phyloP scores from a whole-genome alignment of 2,797 vertebrate genomes.

The Morus bassanus region DNA sequence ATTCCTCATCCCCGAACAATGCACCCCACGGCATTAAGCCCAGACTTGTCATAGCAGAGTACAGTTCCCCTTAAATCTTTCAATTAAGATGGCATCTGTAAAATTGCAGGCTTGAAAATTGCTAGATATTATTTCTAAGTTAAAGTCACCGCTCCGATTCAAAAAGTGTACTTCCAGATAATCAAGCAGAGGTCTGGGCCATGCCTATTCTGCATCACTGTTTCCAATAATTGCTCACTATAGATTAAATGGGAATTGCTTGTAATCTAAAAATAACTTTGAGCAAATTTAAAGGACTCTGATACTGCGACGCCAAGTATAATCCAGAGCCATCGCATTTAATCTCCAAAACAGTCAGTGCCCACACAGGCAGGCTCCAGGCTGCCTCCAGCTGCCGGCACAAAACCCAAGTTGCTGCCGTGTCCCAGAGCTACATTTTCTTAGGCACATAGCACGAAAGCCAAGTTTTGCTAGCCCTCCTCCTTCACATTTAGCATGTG shows the following conservation, averaged over 20 bases:
- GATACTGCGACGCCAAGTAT: background rate
- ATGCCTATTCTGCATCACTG: background rate
- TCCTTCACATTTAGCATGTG: background rate
- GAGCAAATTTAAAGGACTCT: background rate
- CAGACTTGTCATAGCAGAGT: conserved; percentile 13
- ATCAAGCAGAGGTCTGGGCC: background rate
- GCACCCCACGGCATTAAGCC: conserved; percentile 42
- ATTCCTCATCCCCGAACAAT: conserved; percentile 52
- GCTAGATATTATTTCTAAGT: background rate
- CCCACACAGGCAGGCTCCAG: background rate
- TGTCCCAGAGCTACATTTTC: background rate
- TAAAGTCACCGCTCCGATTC: background rate
- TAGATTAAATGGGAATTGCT: background rate
- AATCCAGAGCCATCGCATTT: background rate
- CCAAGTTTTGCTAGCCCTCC: background rate
- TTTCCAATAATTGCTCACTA: background rate
- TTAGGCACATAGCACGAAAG: background rate
- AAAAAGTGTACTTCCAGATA: background rate
- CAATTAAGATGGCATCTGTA: conserved; percentile 42
- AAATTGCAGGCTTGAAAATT: conserved; percentile 21
- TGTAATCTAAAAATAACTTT: background rate
- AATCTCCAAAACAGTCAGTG: background rate
- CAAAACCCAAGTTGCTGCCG: background rate
- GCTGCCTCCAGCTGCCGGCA: background rate
- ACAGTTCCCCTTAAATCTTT: conserved; percentile 24